These are phyloP conservation scores for Characodon lateralis DNA, from an alignment of 2,797 vertebrate genomes.

Conservation along the genomic window DNA sequence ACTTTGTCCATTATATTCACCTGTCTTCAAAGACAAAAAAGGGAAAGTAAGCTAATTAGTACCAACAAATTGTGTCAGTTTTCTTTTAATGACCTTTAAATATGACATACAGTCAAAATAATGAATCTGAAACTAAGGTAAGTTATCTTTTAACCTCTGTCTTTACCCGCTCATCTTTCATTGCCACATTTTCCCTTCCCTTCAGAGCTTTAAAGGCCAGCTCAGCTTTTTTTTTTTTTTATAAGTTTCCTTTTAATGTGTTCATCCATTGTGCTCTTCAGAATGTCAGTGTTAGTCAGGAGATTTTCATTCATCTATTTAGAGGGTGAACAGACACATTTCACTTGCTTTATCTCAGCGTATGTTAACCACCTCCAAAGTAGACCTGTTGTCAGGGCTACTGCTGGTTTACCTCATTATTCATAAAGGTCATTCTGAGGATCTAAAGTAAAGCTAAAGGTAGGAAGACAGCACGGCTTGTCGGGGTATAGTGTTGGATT, in stretches of 20 bases:
- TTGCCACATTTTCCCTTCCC: conserved; percentile 41
- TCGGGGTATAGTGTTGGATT: conserved; percentile 24
- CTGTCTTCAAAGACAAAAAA: conserved; percentile 39
- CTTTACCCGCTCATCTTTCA: conserved; percentile 51
- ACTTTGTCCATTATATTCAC: neutral
- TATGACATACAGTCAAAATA: conserved; percentile 70
- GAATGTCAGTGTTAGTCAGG: conserved; percentile 72
- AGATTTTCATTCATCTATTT: conserved; percentile 45
- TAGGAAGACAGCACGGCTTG: conserved; percentile 38
- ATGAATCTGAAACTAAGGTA: conserved; percentile 70
- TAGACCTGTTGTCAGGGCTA: conserved; percentile 65
- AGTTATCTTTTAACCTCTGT: conserved; percentile 66
- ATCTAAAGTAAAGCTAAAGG: conserved; percentile 52
- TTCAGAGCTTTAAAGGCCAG: conserved; percentile 62
- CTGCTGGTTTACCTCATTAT: conserved; percentile 67
- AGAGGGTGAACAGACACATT: conserved; percentile 45
- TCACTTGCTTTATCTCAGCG: conserved; percentile 49
- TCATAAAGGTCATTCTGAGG: conserved; percentile 72
- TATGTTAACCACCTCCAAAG: conserved; percentile 52
- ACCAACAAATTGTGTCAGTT: conserved; percentile 52
- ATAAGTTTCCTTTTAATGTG: conserved; percentile 75
- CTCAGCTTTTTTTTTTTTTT: conserved; percentile 39
- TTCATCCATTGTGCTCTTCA: conserved; percentile 64
- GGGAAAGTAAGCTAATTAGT: conserved; percentile 72
- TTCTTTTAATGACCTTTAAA: conserved; percentile 73